These are phyloP conservation scores for Tiaroga cobitis DNA, from an alignment of 2,797 vertebrate species.

Conservation along the genomic window DNA sequence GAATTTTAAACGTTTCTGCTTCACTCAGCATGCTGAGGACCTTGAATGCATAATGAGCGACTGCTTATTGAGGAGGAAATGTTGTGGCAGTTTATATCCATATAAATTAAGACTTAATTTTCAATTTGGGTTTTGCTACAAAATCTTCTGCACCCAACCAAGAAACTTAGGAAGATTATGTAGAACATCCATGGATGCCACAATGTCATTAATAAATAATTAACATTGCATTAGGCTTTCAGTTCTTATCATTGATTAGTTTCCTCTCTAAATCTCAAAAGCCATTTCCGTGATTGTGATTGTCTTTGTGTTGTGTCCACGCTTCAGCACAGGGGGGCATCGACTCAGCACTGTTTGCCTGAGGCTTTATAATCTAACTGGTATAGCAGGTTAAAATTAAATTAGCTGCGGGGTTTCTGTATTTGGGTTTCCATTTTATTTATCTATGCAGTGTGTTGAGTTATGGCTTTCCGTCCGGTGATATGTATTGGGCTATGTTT, in stretches of 20 bases:
- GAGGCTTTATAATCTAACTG: neutral
- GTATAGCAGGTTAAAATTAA: neutral
- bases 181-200: neutral
- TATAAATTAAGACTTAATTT: neutral
- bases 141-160: neutral
- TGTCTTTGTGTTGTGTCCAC: neutral
- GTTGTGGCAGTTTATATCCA: slow-evolving; percentile 14
- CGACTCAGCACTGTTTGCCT: neutral
- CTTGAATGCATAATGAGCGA: slow-evolving; percentile 42
- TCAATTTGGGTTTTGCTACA: slow-evolving; percentile 1
- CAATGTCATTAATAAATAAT: neutral
- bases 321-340: slow-evolving; percentile 19
- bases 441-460: neutral
- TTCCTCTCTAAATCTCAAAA: neutral
- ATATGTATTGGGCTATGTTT: neutral
- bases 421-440: neutral
- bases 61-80: slow-evolving; percentile 13
- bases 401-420: neutral
- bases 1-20: slow-evolving; percentile 50
- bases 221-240: neutral
- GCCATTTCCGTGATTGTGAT: neutral
- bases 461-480: neutral
- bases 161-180: slow-evolving; percentile 2
- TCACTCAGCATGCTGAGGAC: slow-evolving; percentile 41
- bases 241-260: neutral